Conservation (phyloP, 2,797 vertebrate genomes). For the Austrolebias charrua region DNA sequence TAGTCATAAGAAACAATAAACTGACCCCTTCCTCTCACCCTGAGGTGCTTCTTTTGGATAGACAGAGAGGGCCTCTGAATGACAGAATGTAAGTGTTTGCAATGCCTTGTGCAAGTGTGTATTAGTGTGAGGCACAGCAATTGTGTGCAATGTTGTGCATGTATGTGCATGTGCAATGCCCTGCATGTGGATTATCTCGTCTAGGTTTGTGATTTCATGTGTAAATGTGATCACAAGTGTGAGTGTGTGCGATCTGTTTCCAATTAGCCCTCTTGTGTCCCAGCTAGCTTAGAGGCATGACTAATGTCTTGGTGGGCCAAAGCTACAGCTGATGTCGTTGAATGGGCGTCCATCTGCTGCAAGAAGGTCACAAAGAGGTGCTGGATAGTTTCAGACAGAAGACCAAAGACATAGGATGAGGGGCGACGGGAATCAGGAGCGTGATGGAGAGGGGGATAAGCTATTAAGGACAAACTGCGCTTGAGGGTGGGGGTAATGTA, state of each 20-base stretch:
- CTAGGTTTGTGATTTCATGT: conserved; percentile 48
- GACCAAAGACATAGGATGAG: conserved; percentile 36
- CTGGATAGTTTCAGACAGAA: conserved; percentile 53
- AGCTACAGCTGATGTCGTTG: conserved; percentile 64
- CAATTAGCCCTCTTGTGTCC: conserved; percentile 71
- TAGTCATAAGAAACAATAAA: conserved; percentile 73
- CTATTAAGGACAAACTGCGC: conserved; percentile 62
- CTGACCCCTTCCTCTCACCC: conserved; percentile 70
- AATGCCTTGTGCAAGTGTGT: conserved; percentile 54
- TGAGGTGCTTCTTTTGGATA: conserved; percentile 66
- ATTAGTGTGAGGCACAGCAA: conserved; percentile 61
- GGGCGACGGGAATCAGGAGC: conserved; percentile 44
- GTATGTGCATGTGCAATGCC: conserved; percentile 38
- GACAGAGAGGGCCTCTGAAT: conserved; percentile 56
- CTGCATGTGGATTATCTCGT: conserved; percentile 28
- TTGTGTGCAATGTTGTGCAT: conserved; percentile 53
- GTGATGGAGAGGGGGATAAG: conserved; percentile 32
- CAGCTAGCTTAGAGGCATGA: conserved; percentile 65
- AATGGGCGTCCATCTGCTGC: conserved; percentile 72
- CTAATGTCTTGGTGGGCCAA: conserved; percentile 66
- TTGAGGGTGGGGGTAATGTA: conserved; percentile 30
- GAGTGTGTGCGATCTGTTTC: conserved; percentile 73
- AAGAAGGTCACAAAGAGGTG: conserved; percentile 59
- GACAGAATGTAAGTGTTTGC: conserved; percentile 57
- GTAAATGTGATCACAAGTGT: conserved; percentile 68